Conservation (phyloP, 1,140 invertebrate species). For the Agraylea sexmaculata region DNA sequence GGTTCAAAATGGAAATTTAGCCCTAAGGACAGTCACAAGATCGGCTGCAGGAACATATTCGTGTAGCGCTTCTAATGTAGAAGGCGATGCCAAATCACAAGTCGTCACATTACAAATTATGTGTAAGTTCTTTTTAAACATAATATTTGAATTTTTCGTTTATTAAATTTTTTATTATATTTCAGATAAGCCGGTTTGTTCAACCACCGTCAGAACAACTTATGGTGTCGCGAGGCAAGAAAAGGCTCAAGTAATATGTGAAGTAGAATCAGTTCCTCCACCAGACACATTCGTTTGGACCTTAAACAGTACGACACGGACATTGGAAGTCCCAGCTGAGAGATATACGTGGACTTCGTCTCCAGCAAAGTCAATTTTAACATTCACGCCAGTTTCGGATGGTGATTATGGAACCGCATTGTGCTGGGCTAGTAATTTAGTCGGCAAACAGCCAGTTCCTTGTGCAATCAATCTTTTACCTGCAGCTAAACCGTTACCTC, state of each 20-base stretch:
- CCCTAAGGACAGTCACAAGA: conserved; percentile 61
- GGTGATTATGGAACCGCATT: conserved; percentile 58
- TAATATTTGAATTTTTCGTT: neutral
- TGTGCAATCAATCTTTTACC: conserved; percentile 60
- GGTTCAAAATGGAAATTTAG: conserved; percentile 65
- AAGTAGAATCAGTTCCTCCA: conserved; percentile 75
- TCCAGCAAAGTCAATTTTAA: conserved; percentile 56
- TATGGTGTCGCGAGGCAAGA: conserved; percentile 79
- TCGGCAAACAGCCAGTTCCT: conserved; percentile 52
- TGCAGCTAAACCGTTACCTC: conserved; percentile 62
- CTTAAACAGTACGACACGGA: conserved; percentile 78
- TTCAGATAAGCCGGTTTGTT: conserved; percentile 76
- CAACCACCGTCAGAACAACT: conserved; percentile 60
- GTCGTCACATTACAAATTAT: conserved; percentile 69
- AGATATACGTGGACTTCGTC: conserved; percentile 47
- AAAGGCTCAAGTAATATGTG: conserved; percentile 65
- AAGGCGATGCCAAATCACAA: conserved; percentile 72
- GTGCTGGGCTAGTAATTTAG: conserved; percentile 54
- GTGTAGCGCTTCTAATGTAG: conserved; percentile 75
- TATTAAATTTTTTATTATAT: neutral
- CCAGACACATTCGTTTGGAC: conserved; percentile 78
- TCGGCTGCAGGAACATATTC: conserved; percentile 71
- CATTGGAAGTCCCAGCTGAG: conserved; percentile 39
- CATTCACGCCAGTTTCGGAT: conserved; percentile 67
- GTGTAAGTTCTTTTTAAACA: conserved; percentile 58